Percentiles rank a stretch among this genome's conserved stretches.
phyloP scores from a whole-genome alignment of 2,797 vertebrate species.

The Enteromius fasciolatus region DNA sequence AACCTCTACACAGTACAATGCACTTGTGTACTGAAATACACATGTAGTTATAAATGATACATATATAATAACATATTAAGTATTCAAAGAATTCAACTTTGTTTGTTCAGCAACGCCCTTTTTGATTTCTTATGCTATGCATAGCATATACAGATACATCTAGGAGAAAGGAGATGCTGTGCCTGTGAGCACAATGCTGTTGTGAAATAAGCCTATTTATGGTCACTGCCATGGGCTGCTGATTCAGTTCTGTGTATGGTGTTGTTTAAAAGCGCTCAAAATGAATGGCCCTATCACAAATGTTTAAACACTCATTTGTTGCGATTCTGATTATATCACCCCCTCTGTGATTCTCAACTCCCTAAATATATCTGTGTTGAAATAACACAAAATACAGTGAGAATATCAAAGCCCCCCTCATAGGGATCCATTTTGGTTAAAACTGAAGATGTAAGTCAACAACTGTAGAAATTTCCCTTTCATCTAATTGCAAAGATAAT shows the following conservation, averaged over 20 bases:
- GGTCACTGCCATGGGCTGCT: constrained; percentile 67
- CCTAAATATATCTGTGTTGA: constrained; percentile 40
- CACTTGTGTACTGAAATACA: constrained; percentile 11
- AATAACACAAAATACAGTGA: constrained; percentile 43
- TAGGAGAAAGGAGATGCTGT: constrained; percentile 9
- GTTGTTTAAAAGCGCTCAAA: constrained; percentile 63
- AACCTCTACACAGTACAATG: not conserved
- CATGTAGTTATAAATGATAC: constrained; percentile 4
- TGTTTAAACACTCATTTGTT: constrained; percentile 52
- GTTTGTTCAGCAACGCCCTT: not conserved
- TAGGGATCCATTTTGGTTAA: constrained; percentile 50
- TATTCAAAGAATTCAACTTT: constrained; percentile 13
- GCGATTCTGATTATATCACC: constrained; percentile 56
- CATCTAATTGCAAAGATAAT: constrained; percentile 47
- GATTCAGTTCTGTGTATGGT: constrained; percentile 60
- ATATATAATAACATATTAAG: not conserved
- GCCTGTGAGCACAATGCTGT: not conserved
- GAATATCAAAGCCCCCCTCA: constrained; percentile 29
- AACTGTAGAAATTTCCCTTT: constrained; percentile 39
- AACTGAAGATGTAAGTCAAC: constrained; percentile 20
- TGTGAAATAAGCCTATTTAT: constrained; percentile 74
- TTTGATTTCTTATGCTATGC: not conserved
- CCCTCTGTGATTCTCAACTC: constrained; percentile 28
- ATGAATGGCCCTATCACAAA: constrained; percentile 42
- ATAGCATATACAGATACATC: not conserved